phyloP scores from a whole-genome alignment of 2,888 invertebrate species.

The Lasiommata megera region DNA sequence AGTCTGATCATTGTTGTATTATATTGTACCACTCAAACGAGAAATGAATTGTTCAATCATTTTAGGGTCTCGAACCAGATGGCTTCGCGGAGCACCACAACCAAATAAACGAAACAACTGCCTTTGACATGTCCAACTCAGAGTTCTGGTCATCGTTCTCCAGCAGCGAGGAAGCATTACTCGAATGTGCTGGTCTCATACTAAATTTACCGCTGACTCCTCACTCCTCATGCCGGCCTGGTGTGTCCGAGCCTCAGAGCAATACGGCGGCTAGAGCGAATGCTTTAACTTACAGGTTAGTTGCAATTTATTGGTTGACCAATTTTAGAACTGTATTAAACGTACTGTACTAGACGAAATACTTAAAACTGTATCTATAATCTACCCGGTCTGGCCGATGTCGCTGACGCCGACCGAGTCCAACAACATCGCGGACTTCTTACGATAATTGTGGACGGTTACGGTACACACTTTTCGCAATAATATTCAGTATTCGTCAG shows the following conservation, averaged over 20 bases:
- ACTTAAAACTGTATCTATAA: no score
- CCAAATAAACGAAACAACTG: constrained; percentile 83
- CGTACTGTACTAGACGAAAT: no score
- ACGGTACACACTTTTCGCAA: no score
- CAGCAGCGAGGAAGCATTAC: constrained; percentile 88
- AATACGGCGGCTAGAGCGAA: constrained; percentile 79
- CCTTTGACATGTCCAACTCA: constrained; percentile 87
- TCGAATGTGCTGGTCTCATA: constrained; percentile 87
- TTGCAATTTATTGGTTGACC: no score
- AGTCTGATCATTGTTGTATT: no score
- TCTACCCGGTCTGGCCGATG: no score
- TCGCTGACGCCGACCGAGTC: no score
- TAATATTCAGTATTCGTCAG: no score
- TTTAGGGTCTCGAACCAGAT: constrained; percentile 81
- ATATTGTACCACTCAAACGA: no score
- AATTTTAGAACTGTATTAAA: no score
- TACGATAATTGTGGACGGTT: no score
- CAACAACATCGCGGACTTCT: no score
- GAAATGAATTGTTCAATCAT: constrained; percentile 1
- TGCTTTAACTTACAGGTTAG: constrained; percentile 85
- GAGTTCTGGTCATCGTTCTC: constrained; percentile 92
- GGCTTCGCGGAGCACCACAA: constrained; percentile 84
- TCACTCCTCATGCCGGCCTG: constrained; percentile 75
- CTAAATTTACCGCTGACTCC: constrained; percentile 87
- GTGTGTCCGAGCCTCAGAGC: constrained; percentile 62